phyloP scores from a whole-genome alignment of 1,140 invertebrate genomes.

The Galendromus occidentalis region DNA sequence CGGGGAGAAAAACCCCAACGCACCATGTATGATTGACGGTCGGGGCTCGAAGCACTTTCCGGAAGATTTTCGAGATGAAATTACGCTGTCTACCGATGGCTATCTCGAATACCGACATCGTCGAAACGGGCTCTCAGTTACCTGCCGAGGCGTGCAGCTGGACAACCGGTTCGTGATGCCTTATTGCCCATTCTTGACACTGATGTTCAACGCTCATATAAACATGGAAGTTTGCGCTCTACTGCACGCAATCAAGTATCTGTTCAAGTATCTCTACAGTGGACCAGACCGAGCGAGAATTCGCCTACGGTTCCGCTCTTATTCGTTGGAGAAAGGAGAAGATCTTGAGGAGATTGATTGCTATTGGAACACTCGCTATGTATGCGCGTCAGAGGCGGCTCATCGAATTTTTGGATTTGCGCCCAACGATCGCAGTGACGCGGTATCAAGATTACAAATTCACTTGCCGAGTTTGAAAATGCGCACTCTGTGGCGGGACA shows the following conservation, averaged over 20 bases:
- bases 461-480: no score
- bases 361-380: constrained; percentile 18
- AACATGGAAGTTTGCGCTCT: constrained; percentile 24
- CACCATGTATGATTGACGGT: neutral
- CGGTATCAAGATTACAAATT: no score
- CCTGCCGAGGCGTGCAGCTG: constrained; percentile 12
- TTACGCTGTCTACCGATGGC: constrained; percentile 3
- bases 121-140: constrained; percentile 13
- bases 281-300: constrained; percentile 21
- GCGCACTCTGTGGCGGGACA: no score
- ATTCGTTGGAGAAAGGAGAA: neutral
- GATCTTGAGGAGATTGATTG: constrained; percentile 18
- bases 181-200: constrained; percentile 22
- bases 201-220: constrained; percentile 24
- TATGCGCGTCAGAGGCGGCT: constrained; percentile 20
- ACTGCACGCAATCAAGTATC: constrained; percentile 24
- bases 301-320: neutral
- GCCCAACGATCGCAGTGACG: no score
- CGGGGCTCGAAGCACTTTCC: constrained; percentile 12
- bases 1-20: constrained; percentile 17
- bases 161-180: constrained; percentile 24
- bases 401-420: constrained; percentile 15
- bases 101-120: neutral
- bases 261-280: constrained; percentile 27
- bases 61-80: constrained; percentile 8